phyloP scores from a whole-genome alignment of 2,888 invertebrate genomes.

The Philereme transversata region DNA sequence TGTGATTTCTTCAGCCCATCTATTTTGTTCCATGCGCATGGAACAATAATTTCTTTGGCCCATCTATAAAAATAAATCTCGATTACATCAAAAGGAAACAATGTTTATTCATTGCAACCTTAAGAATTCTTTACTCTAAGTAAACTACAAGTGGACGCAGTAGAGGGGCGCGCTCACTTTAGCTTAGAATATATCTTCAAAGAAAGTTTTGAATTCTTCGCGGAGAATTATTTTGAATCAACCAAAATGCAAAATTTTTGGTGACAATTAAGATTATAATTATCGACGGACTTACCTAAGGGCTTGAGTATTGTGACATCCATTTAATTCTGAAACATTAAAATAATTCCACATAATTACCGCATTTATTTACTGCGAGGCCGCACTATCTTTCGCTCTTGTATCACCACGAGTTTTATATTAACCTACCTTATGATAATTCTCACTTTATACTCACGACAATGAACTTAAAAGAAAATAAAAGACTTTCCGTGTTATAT shows the following conservation, averaged over 20 bases:
- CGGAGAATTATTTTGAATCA: too few relatives aligned
- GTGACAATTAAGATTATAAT: conserved; percentile 48
- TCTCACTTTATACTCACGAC: conserved; percentile 55
- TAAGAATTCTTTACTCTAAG: too few relatives aligned
- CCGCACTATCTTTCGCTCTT: conserved; percentile 61
- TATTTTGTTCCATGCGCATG: too few relatives aligned
- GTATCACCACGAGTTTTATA: conserved; percentile 57
- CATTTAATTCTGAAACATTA: conserved; percentile 76
- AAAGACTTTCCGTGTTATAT: conserved; percentile 69
- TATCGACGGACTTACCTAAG: conserved; percentile 64
- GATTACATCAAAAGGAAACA: too few relatives aligned
- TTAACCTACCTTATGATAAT: conserved; percentile 32
- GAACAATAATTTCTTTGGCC: too few relatives aligned
- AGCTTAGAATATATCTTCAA: too few relatives aligned
- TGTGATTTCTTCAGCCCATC: too few relatives aligned
- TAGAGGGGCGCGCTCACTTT: too few relatives aligned
- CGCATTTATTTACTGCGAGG: conserved; percentile 75
- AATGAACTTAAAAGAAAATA: conserved; percentile 69
- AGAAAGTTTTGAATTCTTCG: too few relatives aligned
- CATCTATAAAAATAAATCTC: too few relatives aligned
- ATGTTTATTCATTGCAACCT: too few relatives aligned
- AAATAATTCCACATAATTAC: conserved; percentile 82
- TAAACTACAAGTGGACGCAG: too few relatives aligned
- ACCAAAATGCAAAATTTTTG: conserved; percentile 22
- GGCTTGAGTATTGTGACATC: conserved; percentile 72